Percentiles rank a stretch among this genome's conserved stretches.
Evolutionary conservation across 2,113 vertebrate genomes (phyloP).

Genomic region (Etheostoma spectabile): DNA sequence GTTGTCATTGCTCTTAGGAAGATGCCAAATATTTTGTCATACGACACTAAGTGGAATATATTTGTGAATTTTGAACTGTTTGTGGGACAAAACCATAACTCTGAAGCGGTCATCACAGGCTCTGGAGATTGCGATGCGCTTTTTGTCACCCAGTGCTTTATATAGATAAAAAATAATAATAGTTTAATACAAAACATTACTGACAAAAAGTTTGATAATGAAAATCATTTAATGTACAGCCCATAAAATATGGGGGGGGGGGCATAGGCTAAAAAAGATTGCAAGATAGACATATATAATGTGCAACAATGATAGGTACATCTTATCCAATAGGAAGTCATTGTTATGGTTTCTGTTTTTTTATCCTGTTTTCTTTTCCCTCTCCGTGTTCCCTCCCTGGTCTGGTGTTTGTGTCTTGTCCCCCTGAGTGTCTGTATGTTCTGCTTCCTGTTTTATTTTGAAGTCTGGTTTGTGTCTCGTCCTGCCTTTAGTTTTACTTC

Average conservation of each 20-base stretch:
- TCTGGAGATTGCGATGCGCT: not conserved
- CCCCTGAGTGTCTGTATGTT: no score
- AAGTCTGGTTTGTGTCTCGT: no score
- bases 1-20: not conserved
- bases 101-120: not conserved
- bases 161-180: not conserved
- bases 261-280: not conserved
- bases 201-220: not conserved
- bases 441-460: no score
- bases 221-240: not conserved
- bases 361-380: no score
- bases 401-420: no score
- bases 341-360: no score
- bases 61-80: not conserved
- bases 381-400: no score
- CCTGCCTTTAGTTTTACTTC: no score
- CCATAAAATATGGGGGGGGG: not conserved
- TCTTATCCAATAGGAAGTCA: no score
- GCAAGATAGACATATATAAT: no score
- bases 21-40: not conserved
- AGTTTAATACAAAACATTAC: not conserved
- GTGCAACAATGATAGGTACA: no score
- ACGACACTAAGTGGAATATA: not conserved
- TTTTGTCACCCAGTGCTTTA: not conserved
- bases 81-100: not conserved